Percentiles rank a stretch among this genome's conserved stretches.
Conservation (phyloP, 2,888 invertebrate genomes). For the Dinocampus coccinellae region DNA sequence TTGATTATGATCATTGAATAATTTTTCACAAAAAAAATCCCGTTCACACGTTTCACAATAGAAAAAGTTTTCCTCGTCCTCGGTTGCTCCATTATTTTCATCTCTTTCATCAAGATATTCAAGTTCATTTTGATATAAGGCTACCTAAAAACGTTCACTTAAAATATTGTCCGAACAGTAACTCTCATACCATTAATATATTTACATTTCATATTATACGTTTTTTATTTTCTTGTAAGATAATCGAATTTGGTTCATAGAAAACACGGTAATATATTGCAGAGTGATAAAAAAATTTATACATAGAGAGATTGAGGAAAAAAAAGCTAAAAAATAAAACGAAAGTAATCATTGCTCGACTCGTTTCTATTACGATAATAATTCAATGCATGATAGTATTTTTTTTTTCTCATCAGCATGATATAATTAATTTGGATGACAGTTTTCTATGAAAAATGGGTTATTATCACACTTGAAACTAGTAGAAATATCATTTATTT, state of each 20-base stretch:
- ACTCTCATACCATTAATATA: conserved; percentile 13
- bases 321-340: conserved; percentile 28
- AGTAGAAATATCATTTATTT: conserved; percentile 64
- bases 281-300: no score
- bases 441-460: conserved; percentile 38
- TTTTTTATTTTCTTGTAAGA: conserved; percentile 6
- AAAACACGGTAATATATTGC: no score
- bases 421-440: conserved; percentile 1
- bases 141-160: conserved; percentile 59
- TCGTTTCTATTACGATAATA: conserved; percentile 52
- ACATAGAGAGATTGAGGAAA: no score
- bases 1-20: conserved; percentile 77
- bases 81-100: conserved; percentile 52
- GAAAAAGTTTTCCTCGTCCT: conserved; percentile 59
- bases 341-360: no score
- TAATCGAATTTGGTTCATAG: neutral
- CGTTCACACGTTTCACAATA: conserved; percentile 88
- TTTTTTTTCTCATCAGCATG: conserved; percentile 21
- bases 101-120: conserved; percentile 54
- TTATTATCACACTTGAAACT: conserved; percentile 56
- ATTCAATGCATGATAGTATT: conserved; percentile 47
- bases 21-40: conserved; percentile 75
- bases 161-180: conserved; percentile 42
- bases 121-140: conserved; percentile 50
- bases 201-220: neutral